phyloP scores from a whole-genome alignment of 1,140 invertebrate species.

The Bombus confusus region DNA sequence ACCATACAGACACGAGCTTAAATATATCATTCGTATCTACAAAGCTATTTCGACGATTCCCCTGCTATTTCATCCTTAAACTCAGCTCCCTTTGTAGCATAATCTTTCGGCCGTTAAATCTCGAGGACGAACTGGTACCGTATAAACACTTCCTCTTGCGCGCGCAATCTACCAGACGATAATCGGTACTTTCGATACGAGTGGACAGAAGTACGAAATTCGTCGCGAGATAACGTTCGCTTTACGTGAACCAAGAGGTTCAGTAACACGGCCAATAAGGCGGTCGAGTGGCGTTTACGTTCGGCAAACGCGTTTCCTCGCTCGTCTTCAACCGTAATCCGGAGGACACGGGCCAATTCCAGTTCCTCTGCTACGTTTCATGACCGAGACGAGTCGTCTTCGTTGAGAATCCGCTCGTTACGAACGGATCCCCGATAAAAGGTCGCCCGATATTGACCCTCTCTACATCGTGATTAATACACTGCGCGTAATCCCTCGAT shows the following conservation, averaged over 20 bases:
- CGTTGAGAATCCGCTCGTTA: conserved; percentile 7
- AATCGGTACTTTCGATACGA: background rate
- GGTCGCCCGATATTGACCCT: background rate
- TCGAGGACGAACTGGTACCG: background rate
- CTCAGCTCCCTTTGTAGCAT: background rate
- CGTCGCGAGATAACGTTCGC: background rate
- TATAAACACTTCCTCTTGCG: background rate
- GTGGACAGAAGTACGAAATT: background rate
- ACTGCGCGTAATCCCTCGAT: background rate
- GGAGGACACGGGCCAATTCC: background rate
- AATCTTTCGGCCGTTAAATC: background rate
- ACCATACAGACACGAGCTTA: no score
- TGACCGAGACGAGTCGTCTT: background rate
- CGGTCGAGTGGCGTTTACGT: conserved; percentile 23
- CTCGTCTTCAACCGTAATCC: conserved; percentile 5
- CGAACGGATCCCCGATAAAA: conserved; percentile 10
- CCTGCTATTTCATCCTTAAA: background rate
- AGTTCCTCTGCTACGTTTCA: background rate
- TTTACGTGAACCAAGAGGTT: background rate
- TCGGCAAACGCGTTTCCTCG: background rate
- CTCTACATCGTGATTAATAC: background rate
- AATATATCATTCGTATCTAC: no score
- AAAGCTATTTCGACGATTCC: background rate
- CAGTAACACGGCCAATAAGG: conserved; percentile 7
- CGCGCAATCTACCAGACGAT: background rate